A percentile compares a stretch with the other conserved stretches of the same genome.
These are phyloP conservation scores for Pseudocheirus occidentalis DNA, from an alignment of 2,797 vertebrate genomes.

Conservation along the genomic window DNA sequence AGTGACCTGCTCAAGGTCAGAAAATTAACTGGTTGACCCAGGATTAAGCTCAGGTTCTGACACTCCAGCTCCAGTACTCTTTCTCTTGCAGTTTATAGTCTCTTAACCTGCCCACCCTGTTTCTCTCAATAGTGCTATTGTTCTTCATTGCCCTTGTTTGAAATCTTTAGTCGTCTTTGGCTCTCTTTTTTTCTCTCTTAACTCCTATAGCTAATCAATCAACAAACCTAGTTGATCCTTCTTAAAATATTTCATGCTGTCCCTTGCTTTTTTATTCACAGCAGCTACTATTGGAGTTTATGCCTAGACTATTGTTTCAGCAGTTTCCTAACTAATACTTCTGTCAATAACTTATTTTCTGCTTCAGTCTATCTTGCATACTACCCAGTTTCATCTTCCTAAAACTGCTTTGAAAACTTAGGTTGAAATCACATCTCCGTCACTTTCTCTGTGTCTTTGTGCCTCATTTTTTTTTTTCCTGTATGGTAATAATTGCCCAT, in stretches of 20 bases:
- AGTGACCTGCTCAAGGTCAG: neutral
- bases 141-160: too few relatives aligned
- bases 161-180: neutral
- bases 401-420: neutral
- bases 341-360: neutral
- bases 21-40: neutral
- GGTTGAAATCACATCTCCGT: neutral
- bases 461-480: neutral
- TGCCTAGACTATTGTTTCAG: neutral
- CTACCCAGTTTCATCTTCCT: neutral
- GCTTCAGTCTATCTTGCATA: neutral
- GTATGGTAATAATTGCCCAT: neutral
- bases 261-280: neutral
- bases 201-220: neutral
- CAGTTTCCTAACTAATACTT: neutral
- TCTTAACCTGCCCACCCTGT: neutral
- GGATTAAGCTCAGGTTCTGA: neutral
- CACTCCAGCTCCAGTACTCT: neutral
- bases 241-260: neutral
- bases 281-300: neutral
- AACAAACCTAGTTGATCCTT: neutral
- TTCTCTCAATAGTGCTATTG: neutral
- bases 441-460: neutral
- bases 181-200: neutral
- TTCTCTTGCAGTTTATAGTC: neutral